Base-by-base conservation (phyloP, 1,140 invertebrate genomes). In the Drosophila rufa region DNA sequence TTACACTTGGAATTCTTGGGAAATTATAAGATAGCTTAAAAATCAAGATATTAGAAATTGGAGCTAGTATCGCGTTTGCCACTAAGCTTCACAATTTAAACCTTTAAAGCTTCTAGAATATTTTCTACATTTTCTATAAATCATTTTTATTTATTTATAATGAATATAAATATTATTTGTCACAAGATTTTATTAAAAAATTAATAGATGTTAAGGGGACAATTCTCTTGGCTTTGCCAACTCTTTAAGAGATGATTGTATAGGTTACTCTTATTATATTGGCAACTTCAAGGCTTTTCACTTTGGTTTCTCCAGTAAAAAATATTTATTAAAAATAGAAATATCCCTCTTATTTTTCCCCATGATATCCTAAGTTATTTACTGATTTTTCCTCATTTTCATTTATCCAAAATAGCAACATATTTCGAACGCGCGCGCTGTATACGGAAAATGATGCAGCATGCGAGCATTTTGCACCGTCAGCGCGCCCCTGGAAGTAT, bases 401-500 rank as follows among this genome's bases (percentile, higher is more conserved):
- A 19, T 5, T 64, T 50, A 25, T 12, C 27, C 64, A 14, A n/a
- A 22, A 38, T 27, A 91, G 84, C 79, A 91, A 92, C 81, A 71
- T 83, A 93, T 92, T 93, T 93, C 89, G 69, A 82, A 90, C 80
- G 82, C 68, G 78, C 80, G 79, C 89, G 92, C 87, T 92, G 91
- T 71, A 84, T 83, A 92, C 82, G 91, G 92, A 91, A 92, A 93
- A 93, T 84, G 91, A 93, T 93, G 92, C 92, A 93, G 92, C 91
- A 93, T 93, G 92, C 92, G 92, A 93, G 92, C 92, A 89, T 93
- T 93, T 86, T 93, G 92, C 78, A 93, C 92, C 91, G 92, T 93
- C 91, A 93, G 92, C 92, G 92, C 92, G 86, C 92, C 92, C 79
- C 79, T 93, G 91, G 92, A 93, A 93, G 92, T 92, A 92, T 93